Evolutionary conservation across 2,888 invertebrate genomes (phyloP).

Genomic region (Nudaria mundana): DNA sequence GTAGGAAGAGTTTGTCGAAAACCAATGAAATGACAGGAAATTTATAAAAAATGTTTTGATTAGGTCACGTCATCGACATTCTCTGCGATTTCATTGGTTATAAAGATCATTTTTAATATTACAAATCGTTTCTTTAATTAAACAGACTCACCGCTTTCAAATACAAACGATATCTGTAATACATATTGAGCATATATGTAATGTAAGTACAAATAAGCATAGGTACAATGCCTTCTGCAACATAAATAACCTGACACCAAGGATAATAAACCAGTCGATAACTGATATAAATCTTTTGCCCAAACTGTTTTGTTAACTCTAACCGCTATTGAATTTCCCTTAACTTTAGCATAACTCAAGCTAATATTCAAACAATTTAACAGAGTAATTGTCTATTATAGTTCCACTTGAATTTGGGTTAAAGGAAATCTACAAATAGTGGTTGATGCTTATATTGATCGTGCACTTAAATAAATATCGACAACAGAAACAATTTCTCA

Average conservation of each 20-base stretch:
- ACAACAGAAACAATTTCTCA: too few relatives aligned
- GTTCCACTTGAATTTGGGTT: slow-evolving; percentile 19
- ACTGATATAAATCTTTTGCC: slow-evolving; percentile 42
- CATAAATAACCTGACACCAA: slow-evolving; percentile 35
- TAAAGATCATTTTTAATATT: too few relatives aligned
- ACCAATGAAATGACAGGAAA: too few relatives aligned
- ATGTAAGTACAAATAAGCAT: slow-evolving; percentile 40
- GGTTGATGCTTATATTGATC: background rate
- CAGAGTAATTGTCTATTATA: slow-evolving; percentile 14
- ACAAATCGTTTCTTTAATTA: too few relatives aligned
- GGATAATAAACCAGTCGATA: slow-evolving; percentile 43
- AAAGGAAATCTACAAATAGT: slow-evolving; percentile 9
- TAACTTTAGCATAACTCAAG: slow-evolving; percentile 24
- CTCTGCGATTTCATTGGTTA: too few relatives aligned
- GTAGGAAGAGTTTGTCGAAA: too few relatives aligned
- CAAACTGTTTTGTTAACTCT: slow-evolving; percentile 34
- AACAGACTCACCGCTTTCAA: too few relatives aligned
- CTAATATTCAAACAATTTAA: slow-evolving; percentile 18
- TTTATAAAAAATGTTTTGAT: too few relatives aligned
- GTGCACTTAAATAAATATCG: too few relatives aligned
- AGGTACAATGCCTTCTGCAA: slow-evolving; percentile 57
- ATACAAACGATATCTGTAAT: too few relatives aligned
- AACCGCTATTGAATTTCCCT: slow-evolving; percentile 41
- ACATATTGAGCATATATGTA: too few relatives aligned
- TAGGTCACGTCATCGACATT: too few relatives aligned